Conservation (phyloP, 1,140 invertebrate species). For the Homalodisca vitripennis region DNA sequence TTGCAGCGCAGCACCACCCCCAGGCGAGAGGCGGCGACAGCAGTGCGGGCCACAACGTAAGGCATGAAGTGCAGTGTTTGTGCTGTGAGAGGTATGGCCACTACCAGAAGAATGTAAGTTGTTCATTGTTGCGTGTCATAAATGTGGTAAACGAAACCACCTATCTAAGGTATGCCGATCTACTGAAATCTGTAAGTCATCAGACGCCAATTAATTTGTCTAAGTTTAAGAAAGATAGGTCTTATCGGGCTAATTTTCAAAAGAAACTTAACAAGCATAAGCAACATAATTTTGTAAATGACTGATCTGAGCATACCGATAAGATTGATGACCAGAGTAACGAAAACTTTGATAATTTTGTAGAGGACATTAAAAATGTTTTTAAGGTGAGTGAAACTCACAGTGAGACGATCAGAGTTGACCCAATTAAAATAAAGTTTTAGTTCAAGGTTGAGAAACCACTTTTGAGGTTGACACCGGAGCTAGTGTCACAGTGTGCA, state of each 20-base stretch:
- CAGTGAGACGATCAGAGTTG: background rate
- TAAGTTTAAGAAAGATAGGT: background rate
- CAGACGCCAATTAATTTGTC: background rate
- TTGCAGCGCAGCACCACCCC: no score
- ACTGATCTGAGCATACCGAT: background rate
- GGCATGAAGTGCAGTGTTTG: no score
- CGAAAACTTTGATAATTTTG: background rate
- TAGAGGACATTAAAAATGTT: background rate
- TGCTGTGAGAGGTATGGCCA: no score
- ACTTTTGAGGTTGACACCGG: no score
- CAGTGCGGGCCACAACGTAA: no score
- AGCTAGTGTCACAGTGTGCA: background rate
- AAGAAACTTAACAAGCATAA: background rate
- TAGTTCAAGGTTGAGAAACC: no score
- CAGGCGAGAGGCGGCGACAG: no score
- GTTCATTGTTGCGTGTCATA: background rate
- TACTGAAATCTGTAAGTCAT: background rate
- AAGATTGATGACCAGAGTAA: background rate
- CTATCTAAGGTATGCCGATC: no score
- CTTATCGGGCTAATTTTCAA: background rate
- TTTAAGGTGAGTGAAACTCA: no score
- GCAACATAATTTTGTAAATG: no score
- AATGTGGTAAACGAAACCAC: no score
- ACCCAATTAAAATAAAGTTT: background rate
- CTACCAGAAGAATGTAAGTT: background rate